phyloP scores from a whole-genome alignment of 2,888 invertebrate genomes.

The Clivina fossor region DNA sequence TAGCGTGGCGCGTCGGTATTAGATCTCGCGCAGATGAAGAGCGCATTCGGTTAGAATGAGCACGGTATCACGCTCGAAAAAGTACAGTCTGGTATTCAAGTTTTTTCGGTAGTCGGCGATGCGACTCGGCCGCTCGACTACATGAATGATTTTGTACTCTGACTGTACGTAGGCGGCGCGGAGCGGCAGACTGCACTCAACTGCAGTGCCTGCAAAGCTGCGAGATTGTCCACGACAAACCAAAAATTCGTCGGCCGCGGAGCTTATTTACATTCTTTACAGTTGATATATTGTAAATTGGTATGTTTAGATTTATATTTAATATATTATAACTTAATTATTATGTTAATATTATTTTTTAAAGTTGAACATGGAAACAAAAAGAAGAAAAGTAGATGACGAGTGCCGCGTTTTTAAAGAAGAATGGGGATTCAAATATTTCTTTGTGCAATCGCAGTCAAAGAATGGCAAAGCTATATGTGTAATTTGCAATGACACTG shows the following conservation, averaged over 20 bases:
- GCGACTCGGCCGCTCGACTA: slow-evolving; percentile 2
- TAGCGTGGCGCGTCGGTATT: not conserved
- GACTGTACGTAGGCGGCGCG: slow-evolving; percentile 5
- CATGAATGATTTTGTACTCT: slow-evolving; percentile 4
- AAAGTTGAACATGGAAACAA: slow-evolving; percentile 7
- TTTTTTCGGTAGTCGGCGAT: not conserved
- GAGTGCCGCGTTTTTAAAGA: slow-evolving; percentile 17
- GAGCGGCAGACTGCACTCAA: slow-evolving; percentile 5
- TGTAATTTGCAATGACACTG: slow-evolving; percentile 10
- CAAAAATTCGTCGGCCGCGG: not conserved
- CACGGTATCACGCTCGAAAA: slow-evolving; percentile 5
- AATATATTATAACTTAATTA: slow-evolving; percentile 11
- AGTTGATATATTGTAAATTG: slow-evolving; percentile 1
- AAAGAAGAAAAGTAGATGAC: slow-evolving; percentile 17
- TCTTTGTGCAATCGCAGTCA: slow-evolving; percentile 14
- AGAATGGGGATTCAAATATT: slow-evolving; percentile 13
- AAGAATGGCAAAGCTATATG: slow-evolving; percentile 14
- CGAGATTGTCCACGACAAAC: not conserved
- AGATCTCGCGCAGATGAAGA: slow-evolving; percentile 3
- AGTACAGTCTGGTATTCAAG: slow-evolving; percentile 5
- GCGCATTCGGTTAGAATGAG: slow-evolving; percentile 5
- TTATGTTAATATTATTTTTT: slow-evolving; percentile 13
- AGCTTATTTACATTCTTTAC: not conserved
- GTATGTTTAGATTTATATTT: slow-evolving; percentile 11
- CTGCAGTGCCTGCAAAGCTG: not conserved